A percentile compares a stretch with the other conserved stretches of the same genome.
Evolutionary conservation across 2,113 vertebrate species (phyloP).

Genomic region (Ursus arctos): DNA sequence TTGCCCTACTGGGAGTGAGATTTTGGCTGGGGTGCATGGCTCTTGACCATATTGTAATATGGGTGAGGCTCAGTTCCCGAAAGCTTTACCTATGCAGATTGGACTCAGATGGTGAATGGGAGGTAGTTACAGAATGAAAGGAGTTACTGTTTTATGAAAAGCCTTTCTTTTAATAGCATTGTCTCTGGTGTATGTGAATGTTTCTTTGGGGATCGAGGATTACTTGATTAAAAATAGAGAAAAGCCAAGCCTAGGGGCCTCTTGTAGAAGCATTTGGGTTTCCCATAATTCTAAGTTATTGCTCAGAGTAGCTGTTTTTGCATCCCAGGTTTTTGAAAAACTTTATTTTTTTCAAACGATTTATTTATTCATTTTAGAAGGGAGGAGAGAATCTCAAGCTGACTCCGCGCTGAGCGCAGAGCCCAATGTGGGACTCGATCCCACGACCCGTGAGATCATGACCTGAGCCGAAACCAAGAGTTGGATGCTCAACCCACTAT

Average conservation of each 20-base stretch:
- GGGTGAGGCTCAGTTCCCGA: not conserved
- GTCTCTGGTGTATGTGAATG: not conserved
- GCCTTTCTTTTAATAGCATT: conserved; percentile 49
- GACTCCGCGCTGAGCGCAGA: not conserved
- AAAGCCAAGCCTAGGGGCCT: conserved; percentile 28
- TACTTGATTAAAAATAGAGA: conserved; percentile 67
- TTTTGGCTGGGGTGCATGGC: not conserved
- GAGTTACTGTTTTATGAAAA: conserved; percentile 47
- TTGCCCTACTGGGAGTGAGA: not conserved
- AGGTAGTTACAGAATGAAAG: not conserved
- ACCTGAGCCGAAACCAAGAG: not conserved
- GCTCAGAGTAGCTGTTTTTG: not conserved
- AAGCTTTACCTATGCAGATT: not conserved
- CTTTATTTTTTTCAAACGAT: not conserved
- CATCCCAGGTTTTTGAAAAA: not conserved
- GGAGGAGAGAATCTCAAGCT: not conserved
- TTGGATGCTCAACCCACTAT: not conserved
- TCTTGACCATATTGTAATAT: not conserved
- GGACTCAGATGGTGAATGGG: not conserved
- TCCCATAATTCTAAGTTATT: conserved; percentile 6
- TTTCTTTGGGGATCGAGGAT: conserved; percentile 46
- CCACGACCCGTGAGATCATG: not conserved
- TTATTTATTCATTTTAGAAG: not conserved
- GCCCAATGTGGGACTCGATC: not conserved
- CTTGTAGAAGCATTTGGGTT: conserved; percentile 19